A percentile compares a stretch with the other conserved stretches of the same genome.
These are phyloP conservation scores for Crocidura indochinensis DNA, from an alignment of 2,797 vertebrate genomes.

Conservation along the genomic window DNA sequence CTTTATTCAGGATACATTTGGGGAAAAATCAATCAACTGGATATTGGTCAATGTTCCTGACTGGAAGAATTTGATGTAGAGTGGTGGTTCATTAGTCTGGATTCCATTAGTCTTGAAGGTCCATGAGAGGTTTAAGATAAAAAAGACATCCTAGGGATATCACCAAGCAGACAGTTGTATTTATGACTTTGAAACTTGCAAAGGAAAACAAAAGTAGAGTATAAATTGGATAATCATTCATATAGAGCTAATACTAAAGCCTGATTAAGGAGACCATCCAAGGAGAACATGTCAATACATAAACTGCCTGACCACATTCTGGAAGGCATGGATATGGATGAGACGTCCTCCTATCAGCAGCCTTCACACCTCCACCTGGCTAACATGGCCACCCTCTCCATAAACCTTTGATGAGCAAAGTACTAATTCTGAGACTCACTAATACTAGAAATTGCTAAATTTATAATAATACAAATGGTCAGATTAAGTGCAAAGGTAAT, in stretches of 20 bases:
- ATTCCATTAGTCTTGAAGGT: neutral
- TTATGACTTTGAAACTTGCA: slow-evolving; percentile 23
- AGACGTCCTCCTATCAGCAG: too few species aligned
- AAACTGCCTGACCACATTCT: too few species aligned
- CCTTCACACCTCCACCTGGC: neutral
- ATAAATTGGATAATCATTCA: neutral
- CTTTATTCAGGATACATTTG: too few species aligned
- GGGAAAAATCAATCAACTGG: too few species aligned
- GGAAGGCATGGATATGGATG: too few species aligned
- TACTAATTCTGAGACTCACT: slow-evolving; percentile 1
- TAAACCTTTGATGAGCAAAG: slow-evolving; percentile 8
- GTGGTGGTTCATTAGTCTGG: too few species aligned
- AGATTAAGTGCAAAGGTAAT: neutral
- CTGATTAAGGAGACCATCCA: neutral
- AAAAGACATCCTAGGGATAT: neutral
- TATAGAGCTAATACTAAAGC: neutral
- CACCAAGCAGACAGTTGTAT: neutral
- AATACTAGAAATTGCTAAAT: slow-evolving; percentile 36
- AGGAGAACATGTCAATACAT: neutral
- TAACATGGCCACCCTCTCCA: neutral
- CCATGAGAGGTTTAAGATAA: neutral
- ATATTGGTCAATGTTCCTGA: too few species aligned
- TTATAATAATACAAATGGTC: slow-evolving; percentile 26
- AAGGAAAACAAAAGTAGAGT: neutral
- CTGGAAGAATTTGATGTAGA: too few species aligned